Evolutionary conservation across 1,140 invertebrate genomes (phyloP).

Genomic region (Bemisia tabaci): DNA sequence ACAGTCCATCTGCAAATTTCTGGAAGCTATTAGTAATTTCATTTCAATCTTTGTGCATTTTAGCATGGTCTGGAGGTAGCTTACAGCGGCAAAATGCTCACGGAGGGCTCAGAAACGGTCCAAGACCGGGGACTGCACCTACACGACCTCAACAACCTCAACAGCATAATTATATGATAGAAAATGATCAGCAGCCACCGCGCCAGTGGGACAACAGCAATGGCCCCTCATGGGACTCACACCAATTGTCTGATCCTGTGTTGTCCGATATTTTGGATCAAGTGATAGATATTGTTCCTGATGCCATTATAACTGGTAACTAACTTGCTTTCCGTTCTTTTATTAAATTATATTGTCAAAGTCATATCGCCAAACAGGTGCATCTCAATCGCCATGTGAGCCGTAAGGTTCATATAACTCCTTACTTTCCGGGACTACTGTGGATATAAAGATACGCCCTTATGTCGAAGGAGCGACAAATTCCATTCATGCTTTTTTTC

Average conservation of each 20-base stretch:
- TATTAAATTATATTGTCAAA: too few species aligned
- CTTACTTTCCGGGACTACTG: too few species aligned
- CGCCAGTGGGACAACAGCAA: slow-evolving; percentile 1
- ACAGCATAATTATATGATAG: background rate
- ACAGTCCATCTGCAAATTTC: too few species aligned
- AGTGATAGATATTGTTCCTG: slow-evolving; percentile 62
- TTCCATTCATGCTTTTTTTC: too few species aligned
- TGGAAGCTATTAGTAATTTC: too few species aligned
- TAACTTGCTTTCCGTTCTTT: slow-evolving; percentile 4
- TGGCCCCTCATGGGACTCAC: background rate
- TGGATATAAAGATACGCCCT: too few species aligned
- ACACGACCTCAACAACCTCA: background rate
- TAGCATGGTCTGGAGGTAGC: slow-evolving; percentile 31
- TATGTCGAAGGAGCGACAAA: too few species aligned
- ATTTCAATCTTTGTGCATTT: slow-evolving; percentile 3
- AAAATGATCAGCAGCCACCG: slow-evolving; percentile 13
- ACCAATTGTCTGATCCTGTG: slow-evolving; percentile 40
- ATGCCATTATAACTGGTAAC: slow-evolving; percentile 36
- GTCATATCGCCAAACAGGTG: too few species aligned
- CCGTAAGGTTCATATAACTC: too few species aligned
- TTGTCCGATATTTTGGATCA: slow-evolving; percentile 70
- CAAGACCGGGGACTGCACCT: background rate
- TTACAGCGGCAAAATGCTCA: slow-evolving; percentile 22
- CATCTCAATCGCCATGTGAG: too few species aligned
- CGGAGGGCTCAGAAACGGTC: slow-evolving; percentile 18